phyloP scores from a whole-genome alignment of 2,797 vertebrate genomes.

The Myotis daubentonii region DNA sequence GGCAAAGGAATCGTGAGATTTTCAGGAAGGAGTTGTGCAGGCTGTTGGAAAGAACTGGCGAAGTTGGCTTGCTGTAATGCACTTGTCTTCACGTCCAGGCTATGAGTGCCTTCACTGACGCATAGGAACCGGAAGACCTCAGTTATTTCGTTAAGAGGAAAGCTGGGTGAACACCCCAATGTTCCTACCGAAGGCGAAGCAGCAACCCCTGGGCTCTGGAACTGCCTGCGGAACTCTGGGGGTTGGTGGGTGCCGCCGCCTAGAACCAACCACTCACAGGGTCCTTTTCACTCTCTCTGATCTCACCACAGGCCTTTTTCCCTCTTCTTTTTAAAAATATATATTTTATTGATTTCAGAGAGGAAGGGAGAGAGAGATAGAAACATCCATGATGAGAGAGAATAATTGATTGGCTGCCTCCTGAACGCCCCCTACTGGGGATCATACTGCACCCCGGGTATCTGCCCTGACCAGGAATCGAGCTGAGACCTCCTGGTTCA shows the following conservation, averaged over 20 bases:
- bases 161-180: neutral
- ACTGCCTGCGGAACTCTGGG: neutral
- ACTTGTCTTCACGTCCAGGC: neutral
- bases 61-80: neutral
- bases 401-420: no score
- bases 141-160: neutral
- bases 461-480: no score
- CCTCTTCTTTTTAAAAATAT: neutral
- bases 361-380: no score
- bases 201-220: neutral
- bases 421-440: no score
- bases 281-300: neutral
- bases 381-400: no score
- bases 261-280: neutral
- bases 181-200: neutral
- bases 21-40: neutral
- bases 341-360: no score
- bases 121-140: neutral
- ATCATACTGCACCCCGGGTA: no score
- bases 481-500: no score
- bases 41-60: neutral
- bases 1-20: neutral
- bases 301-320: neutral
- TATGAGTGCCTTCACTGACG: neutral
- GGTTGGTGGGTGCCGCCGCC: fast-evolving